Evolutionary conservation across 2,888 invertebrate species (phyloP), one percentile per base, ranked within the genome.

Genomic region (Quadroppia sp.): DNA sequence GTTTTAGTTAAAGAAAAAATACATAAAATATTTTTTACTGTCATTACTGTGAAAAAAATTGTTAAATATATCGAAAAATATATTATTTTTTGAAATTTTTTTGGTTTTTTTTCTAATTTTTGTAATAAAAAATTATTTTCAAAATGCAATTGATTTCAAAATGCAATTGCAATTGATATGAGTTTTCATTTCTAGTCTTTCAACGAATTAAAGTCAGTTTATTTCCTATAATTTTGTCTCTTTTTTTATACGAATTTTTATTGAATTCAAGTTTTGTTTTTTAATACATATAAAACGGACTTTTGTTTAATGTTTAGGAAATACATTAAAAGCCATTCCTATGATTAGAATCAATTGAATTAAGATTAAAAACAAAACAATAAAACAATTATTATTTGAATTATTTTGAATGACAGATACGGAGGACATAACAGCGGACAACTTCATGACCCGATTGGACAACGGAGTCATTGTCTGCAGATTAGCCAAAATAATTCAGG

Each of bases 391-490:
- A 40, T 32, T 32, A n/a, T 30, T 28, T 15, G 11, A 32, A 32
- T 61, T 28, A 17, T 67, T 23, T 30, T 17, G 3, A 59, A 4
- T 13, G n/a, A 17, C 15, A 67, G 67, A 67, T 42, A 40, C 40
- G 13, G 40, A 67, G 13, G 45, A 42, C n/a, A 84, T 92, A 78
- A 88, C 86, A 0, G 88, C 90, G 1, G 89, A 90, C 77, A 92
- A 90, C 82, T 90, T 93, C 80, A 86, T 93, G 82, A 88, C 89
- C 78, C 88, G 88, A 76, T 82, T 93, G 81, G 92, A 92, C 83
- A 92, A 91, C 81, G 93, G 93, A 56, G 91, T 88, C 1, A 86
- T 90, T 78, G 85, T 93, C 71, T 93, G 92, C 82, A 89, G 89
- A 81, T 85, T 93, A 80, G 92, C 91, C 0, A 87, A 88, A 79